Evolutionary conservation across 2,797 vertebrate genomes (phyloP), one percentile per base, ranked within the genome.

Genomic region (Lithobates sylvaticus): DNA sequence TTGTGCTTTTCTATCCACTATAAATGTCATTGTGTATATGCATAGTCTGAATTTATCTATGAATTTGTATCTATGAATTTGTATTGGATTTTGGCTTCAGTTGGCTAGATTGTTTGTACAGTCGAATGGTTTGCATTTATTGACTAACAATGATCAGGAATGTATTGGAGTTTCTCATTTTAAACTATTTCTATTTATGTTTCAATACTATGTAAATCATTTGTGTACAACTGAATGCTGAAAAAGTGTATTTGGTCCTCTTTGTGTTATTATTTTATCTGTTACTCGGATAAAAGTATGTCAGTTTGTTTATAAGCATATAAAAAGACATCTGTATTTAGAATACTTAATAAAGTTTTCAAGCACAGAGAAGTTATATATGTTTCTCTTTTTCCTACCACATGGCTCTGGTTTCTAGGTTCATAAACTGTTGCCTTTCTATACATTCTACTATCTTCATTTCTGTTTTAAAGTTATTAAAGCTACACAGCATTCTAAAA

Each of bases 11-110:
- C 34, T 73, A 64, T 78, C 36, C 12, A 27, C 68, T 39, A 58
- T 73, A 32, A 72, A 85, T 80, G 61, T 50, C 15, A 80, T 71
- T 75, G 72, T 69, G 29, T 32, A 81, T 29, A 81, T 29, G 58
- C 69, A 81, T 21, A 58, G 8, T 65, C 54, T 72, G 15, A 21
- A 44, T 32, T 13, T n/a, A 42, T 27, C 70, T 64, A 58, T 36
- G 26, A 8, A 65, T 34, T 23, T 78, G 26, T 21, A 29, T 39
- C 70, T 64, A 58, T 39, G 26, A 16, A 67, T 36, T n/a, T 78
- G 26, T 29, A 29, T 8, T 27, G 27, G 15, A 65, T 2, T 47
- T 47, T 47, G 1, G 10, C 10, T 67, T 61, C 6, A 26, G 12
- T 26, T 64, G 3, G 34, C 2, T 32, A 67, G 15, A 78, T 16